Evolutionary conservation across 2,113 vertebrate genomes (phyloP).

Genomic region (Puntigrus tetrazona): DNA sequence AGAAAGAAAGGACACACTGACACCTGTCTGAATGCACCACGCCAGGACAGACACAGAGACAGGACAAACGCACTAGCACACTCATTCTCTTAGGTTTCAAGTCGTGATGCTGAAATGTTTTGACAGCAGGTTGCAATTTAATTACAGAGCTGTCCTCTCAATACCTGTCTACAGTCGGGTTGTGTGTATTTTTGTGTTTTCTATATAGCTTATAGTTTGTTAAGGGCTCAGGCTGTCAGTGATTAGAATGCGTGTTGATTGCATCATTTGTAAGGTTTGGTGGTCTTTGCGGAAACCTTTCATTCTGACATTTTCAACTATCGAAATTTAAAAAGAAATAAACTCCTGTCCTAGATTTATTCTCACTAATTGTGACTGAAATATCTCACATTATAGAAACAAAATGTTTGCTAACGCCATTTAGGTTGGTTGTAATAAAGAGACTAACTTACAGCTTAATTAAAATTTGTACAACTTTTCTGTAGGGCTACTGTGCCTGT

Average conservation of each 20-base stretch:
- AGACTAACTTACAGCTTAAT: background rate
- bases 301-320: too few relatives aligned
- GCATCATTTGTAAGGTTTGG: background rate
- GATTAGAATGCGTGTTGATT: background rate
- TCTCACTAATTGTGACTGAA: background rate
- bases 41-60: background rate
- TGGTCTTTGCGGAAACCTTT: background rate
- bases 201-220: background rate
- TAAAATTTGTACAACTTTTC: background rate
- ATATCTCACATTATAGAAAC: background rate
- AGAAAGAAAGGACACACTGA: slow-evolving; percentile 15
- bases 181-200: background rate
- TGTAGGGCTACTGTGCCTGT: background rate
- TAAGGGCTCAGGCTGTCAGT: background rate
- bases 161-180: slow-evolving; percentile 8
- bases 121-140: slow-evolving; percentile 64
- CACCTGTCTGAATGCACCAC: slow-evolving; percentile 32
- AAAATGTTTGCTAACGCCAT: background rate
- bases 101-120: slow-evolving; percentile 67
- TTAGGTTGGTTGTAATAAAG: background rate
- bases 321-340: too few relatives aligned
- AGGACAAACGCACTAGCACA: slow-evolving; percentile 34
- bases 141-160: slow-evolving; percentile 36
- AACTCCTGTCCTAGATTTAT: background rate
- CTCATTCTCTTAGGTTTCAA: slow-evolving; percentile 35